Base-by-base conservation (phyloP, 2,888 invertebrate genomes). In the Meta bourneti region DNA sequence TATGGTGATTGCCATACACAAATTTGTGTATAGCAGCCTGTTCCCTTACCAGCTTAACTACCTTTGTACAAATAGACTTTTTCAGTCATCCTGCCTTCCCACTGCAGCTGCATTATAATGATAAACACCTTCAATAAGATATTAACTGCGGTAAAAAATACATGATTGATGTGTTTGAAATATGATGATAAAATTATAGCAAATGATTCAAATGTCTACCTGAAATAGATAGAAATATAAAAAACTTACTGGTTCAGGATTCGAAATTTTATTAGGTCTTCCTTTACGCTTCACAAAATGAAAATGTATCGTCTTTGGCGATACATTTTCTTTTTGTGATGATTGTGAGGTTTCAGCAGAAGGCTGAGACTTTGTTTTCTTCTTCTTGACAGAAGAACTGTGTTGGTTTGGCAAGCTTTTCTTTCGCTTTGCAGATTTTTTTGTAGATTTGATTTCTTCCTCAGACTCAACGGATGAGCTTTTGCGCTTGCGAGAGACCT, bases 301-400 rank as follows among this genome's bases (percentile, higher is more conserved):
- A 61, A 61, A 11, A 8, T 61, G 61, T 11, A 61, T 61, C 52
- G 48, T 72, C 77, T 87, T 61, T 16, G 91, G 91, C 5, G 82
- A 87, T 54, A 91, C 91, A 87, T 91, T 91, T 74, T 91, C 91
- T 51, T 91, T 91, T 20, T 87, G 87, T 75, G 80, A 80, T n/a
- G 84, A 78, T 9, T 52, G 54, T 8, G 78, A 54, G 49, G 49
- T 78, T 34, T 83, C 78, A 19, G 69, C 34, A 0, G 86, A 82
- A 4, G 77, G 74, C 69, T n/a, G 77, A 74, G 61, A 6, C 13
- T 61, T 52, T 49, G 34, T 9, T 13, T 19, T 78, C 52, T 79
- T 87, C 49, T 88, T 87, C 20, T 78, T 90, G 7, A 0, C 54
- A 0, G 49, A 9, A 13, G 75, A 19, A n/a, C 9, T 49, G n/a